These are phyloP conservation scores for Polypedilum pembai DNA, from an alignment of 1,140 invertebrate genomes.

Conservation along the genomic window DNA sequence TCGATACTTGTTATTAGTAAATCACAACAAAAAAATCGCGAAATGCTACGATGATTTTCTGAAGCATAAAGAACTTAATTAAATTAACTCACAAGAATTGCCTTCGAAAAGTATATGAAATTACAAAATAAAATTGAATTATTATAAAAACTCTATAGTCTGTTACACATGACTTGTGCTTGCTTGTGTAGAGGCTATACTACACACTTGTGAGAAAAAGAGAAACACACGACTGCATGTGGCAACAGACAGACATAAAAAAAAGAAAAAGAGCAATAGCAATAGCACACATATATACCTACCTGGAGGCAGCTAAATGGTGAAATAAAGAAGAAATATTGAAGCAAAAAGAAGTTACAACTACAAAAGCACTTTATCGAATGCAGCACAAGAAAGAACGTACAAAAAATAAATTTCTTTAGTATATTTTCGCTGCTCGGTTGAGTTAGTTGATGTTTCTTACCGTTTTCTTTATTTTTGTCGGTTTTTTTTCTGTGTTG, in stretches of 20 bases:
- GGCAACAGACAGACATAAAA: background rate
- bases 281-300: background rate
- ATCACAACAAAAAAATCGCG: background rate
- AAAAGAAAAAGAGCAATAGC: background rate
- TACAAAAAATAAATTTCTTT: constrained; percentile 13
- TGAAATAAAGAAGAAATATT: background rate
- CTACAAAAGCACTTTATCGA: constrained; percentile 8
- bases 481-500: background rate
- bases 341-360: constrained; percentile 1
- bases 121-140: constrained; percentile 20
- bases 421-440: constrained; percentile 15
- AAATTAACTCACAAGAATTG: background rate
- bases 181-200: background rate
- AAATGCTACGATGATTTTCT: background rate
- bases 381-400: constrained; percentile 20
- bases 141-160: background rate
- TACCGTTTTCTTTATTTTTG: background rate
- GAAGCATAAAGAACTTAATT: constrained; percentile 20
- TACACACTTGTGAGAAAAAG: background rate
- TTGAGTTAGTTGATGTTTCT: background rate
- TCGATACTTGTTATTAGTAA: background rate
- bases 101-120: constrained; percentile 20
- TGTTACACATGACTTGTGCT: constrained; percentile 21
- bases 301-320: background rate
- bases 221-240: constrained; percentile 3